Evolutionary conservation across 2,888 invertebrate genomes (phyloP), one percentile per base, ranked within the genome.

Genomic region (Drosophila putrida): DNA sequence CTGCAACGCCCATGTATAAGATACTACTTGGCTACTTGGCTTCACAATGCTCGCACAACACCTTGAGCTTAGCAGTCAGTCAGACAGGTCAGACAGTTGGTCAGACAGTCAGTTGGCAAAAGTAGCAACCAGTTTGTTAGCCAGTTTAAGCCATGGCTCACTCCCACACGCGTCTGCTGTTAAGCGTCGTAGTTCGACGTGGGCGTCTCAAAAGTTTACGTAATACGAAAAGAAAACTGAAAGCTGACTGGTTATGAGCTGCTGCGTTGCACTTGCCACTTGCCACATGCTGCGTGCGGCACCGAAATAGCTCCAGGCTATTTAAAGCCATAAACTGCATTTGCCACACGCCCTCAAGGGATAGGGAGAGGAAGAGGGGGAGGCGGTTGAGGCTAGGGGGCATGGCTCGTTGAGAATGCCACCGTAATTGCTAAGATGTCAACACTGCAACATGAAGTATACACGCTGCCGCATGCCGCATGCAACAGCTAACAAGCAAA

Each of bases 401-500:
- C 54, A 69, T 74, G 58, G 46, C 59, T 75, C 38, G 59, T 63
- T 57, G 43, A 68, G 50, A 63, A 73, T 67, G 67, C 74, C 62
- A 68, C 57, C 25, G 51, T 69, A 75, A 75, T 78, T 75, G 75
- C 64, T 58, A 54, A 41, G 75, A 38, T 76, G 80, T 79, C 76
- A 75, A 78, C 78, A 65, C 47, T 46, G 38, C 47, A 39, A 20
- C 46, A 4, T 43, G 39, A 44, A 44, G 15, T 41, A 28, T 35
- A 9, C 10, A 3, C 13, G 44, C 13, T 31, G 20, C 36, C 15
- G n/a, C 51, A 60, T 33, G 43, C 43, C 43, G 43, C 75, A 67
- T 47, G 53, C 51, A 60, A 67, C 46, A 61, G 64, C 64, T 63
- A 76, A 76, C 80, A 82, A 82, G 80, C 74, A 79, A 83, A 81